These are phyloP conservation scores for Argyresthia albistria DNA, from an alignment of 2,888 invertebrate genomes.

Conservation along the genomic window DNA sequence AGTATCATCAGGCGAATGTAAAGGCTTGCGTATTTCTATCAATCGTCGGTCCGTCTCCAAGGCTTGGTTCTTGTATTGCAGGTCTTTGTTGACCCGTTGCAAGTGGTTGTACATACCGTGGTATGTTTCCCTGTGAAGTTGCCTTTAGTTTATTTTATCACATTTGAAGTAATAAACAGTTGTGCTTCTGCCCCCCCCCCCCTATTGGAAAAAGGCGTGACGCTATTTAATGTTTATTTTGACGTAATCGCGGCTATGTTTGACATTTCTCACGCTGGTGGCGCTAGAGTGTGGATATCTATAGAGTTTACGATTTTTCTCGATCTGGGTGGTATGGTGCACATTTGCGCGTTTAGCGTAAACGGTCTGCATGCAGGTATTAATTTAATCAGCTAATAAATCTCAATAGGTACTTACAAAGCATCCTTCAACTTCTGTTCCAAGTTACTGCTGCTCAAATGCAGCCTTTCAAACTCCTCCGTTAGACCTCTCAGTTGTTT, in stretches of 20 bases:
- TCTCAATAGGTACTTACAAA: conserved; percentile 60
- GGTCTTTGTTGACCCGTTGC: conserved; percentile 75
- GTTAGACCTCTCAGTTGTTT: conserved; percentile 81
- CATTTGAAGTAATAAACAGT: no score
- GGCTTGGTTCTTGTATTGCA: conserved; percentile 83
- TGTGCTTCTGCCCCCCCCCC: no score
- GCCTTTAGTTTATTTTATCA: neutral
- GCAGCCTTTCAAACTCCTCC: conserved; percentile 80
- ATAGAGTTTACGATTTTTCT: no score
- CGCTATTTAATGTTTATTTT: no score
- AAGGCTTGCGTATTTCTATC: conserved; percentile 76
- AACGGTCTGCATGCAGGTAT: no score
- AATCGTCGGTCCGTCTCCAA: conserved; percentile 84
- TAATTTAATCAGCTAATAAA: no score
- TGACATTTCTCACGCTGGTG: no score
- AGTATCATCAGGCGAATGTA: conserved; percentile 64
- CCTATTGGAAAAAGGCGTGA: no score
- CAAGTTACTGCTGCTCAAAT: conserved; percentile 76
- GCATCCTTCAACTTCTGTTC: conserved; percentile 79
- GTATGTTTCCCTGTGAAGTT: conserved; percentile 69
- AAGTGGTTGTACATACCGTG: conserved; percentile 67
- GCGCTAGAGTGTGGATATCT: no score
- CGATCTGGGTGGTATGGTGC: no score
- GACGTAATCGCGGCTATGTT: no score
- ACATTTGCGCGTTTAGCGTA: no score